phyloP scores from a whole-genome alignment of 2,113 vertebrate species.

The Triplophysa siluroides region DNA sequence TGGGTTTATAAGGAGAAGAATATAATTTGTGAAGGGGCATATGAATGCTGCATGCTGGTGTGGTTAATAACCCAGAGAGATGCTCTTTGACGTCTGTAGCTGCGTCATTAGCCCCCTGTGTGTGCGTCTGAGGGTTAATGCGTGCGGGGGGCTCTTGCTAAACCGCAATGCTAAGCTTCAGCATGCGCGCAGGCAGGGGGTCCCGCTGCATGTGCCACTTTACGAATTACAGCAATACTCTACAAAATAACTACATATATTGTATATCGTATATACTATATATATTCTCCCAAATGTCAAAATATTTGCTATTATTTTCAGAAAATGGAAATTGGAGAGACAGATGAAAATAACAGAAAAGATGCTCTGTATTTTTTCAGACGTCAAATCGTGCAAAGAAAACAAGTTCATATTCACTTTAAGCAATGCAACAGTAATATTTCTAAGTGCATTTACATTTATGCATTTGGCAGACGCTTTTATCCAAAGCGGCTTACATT shows the following conservation, averaged over 20 bases:
- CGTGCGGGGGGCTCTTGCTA: neutral
- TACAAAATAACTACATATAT: neutral
- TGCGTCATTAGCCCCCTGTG: conserved; percentile 38
- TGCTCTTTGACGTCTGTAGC: conserved; percentile 28
- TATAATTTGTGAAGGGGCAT: conserved; percentile 13
- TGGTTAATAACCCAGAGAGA: conserved; percentile 37
- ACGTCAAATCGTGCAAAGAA: too few relatives aligned
- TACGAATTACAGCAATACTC: conserved; percentile 21
- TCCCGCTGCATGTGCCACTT: conserved; percentile 19
- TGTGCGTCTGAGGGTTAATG: neutral
- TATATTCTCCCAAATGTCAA: too few relatives aligned
- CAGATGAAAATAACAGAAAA: too few relatives aligned
- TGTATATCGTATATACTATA: neutral
- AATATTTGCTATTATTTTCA: too few relatives aligned
- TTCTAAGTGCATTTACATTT: too few relatives aligned
- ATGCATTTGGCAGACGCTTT: too few relatives aligned
- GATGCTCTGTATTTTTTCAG: too few relatives aligned
- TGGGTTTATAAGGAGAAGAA: neutral
- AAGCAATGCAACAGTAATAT: too few relatives aligned
- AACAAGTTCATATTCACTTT: too few relatives aligned
- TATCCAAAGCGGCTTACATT: too few relatives aligned
- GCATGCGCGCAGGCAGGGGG: conserved; percentile 41
- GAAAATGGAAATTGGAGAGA: too few relatives aligned
- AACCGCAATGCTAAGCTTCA: conserved; percentile 15
- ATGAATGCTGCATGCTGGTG: neutral